phyloP scores from a whole-genome alignment of 2,888 invertebrate genomes.

The Cataglyphis livida region DNA sequence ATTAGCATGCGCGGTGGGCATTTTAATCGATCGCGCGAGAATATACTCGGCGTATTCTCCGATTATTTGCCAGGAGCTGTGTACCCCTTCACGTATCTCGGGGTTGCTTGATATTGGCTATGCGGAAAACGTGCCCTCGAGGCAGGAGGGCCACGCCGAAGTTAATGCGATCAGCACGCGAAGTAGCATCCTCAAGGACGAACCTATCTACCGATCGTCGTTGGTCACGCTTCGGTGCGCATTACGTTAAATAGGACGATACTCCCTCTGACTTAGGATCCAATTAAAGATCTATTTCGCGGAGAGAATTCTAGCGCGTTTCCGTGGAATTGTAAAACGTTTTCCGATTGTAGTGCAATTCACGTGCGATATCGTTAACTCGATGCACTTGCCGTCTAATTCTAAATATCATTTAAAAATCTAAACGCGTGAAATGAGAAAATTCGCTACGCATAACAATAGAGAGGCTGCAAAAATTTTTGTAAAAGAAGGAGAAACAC shows the following conservation, averaged over 20 bases:
- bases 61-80: slow-evolving; percentile 80
- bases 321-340: slow-evolving; percentile 25
- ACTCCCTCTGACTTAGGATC: slow-evolving; percentile 36
- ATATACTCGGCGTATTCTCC: slow-evolving; percentile 76
- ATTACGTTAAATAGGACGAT: slow-evolving; percentile 58
- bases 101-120: slow-evolving; percentile 79
- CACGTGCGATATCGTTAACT: neutral
- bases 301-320: slow-evolving; percentile 24
- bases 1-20: slow-evolving; percentile 75
- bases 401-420: slow-evolving; percentile 38
- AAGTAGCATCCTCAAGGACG: slow-evolving; percentile 67
- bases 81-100: slow-evolving; percentile 59
- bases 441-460: slow-evolving; percentile 5
- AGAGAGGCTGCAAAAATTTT: neutral
- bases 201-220: slow-evolving; percentile 40
- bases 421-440: slow-evolving; percentile 3
- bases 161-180: slow-evolving; percentile 78
- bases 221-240: slow-evolving; percentile 44
- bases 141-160: slow-evolving; percentile 66
- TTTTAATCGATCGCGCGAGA: slow-evolving; percentile 69
- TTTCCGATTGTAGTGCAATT: neutral
- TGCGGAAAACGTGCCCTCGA: slow-evolving; percentile 80
- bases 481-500: neutral
- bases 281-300: slow-evolving; percentile 60
- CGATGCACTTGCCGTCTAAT: slow-evolving; percentile 29